Percentiles rank a stretch among this genome's conserved stretches.
Conservation (phyloP, 2,888 invertebrate genomes). For the Zele albiditarsus region DNA sequence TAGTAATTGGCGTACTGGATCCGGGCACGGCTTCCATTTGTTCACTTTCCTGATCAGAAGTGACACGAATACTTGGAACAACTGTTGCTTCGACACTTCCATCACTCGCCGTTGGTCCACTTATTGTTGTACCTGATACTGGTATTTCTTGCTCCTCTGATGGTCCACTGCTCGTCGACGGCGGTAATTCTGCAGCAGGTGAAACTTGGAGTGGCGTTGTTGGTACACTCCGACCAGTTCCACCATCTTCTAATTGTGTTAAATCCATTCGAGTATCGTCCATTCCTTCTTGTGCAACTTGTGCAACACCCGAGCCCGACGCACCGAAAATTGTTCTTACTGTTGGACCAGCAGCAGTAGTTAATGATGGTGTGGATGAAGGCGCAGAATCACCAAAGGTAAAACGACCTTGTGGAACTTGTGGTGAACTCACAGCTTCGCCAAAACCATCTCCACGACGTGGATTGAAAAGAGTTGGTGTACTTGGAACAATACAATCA, state of each 20-base stretch:
- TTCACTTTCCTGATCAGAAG: conserved; percentile 60
- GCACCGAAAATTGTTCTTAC: conserved; percentile 61
- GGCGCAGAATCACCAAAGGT: conserved; percentile 77
- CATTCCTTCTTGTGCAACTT: conserved; percentile 78
- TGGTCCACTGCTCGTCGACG: conserved; percentile 63
- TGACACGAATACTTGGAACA: conserved; percentile 60
- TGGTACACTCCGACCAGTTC: conserved; percentile 80
- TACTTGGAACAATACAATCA: conserved; percentile 90
- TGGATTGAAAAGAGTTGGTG: conserved; percentile 89
- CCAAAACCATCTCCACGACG: conserved; percentile 90
- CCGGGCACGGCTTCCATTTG: conserved; percentile 63
- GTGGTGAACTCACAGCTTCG: conserved; percentile 93
- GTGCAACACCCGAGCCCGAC: conserved; percentile 69
- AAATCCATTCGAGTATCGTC: conserved; percentile 85
- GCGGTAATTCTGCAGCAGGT: conserved; percentile 72
- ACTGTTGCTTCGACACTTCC: conserved; percentile 56
- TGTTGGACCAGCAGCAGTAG: conserved; percentile 56
- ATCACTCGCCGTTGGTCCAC: conserved; percentile 59
- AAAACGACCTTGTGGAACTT: conserved; percentile 80
- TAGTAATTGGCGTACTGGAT: conserved; percentile 60
- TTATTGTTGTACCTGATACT: conserved; percentile 58
- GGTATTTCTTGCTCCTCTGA: conserved; percentile 65
- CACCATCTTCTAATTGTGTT: conserved; percentile 77
- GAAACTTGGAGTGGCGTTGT: conserved; percentile 80
- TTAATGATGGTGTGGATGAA: conserved; percentile 61